Conservation (phyloP, 2,888 invertebrate species). For the Melieria omissa region DNA sequence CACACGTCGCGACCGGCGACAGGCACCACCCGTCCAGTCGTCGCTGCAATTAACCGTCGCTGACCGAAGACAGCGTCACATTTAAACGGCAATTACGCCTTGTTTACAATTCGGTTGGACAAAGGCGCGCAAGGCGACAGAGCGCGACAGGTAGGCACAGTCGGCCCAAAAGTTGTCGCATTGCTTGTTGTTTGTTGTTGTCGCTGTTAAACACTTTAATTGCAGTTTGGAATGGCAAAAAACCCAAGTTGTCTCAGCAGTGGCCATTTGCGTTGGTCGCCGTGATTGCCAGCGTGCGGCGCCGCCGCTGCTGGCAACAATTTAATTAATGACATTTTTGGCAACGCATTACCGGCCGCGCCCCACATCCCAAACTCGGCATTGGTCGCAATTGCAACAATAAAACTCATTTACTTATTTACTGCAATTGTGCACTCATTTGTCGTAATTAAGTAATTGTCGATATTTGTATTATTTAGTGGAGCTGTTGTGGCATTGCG, state of each 20-base stretch:
- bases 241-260: too few relatives aligned
- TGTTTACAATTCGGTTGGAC: too few relatives aligned
- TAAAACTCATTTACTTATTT: too few relatives aligned
- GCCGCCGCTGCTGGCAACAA: slow-evolving; percentile 10
- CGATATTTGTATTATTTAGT: background rate
- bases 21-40: too few relatives aligned
- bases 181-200: background rate
- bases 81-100: too few relatives aligned
- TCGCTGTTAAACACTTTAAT: background rate
- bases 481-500: background rate
- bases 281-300: background rate
- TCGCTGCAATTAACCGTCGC: too few relatives aligned
- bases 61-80: too few relatives aligned
- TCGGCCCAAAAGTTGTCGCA: too few relatives aligned
- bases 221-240: background rate
- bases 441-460: slow-evolving; percentile 20
- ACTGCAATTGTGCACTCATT: background rate
- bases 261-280: background rate
- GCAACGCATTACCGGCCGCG: background rate
- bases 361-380: background rate
- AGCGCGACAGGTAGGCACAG: too few relatives aligned
- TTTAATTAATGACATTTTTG: slow-evolving; percentile 27
- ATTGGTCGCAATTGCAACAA: background rate
- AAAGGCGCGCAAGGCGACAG: too few relatives aligned
- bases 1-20: too few relatives aligned